Conservation (phyloP, 2,888 invertebrate species). For the Minunthozetes semirufus region DNA sequence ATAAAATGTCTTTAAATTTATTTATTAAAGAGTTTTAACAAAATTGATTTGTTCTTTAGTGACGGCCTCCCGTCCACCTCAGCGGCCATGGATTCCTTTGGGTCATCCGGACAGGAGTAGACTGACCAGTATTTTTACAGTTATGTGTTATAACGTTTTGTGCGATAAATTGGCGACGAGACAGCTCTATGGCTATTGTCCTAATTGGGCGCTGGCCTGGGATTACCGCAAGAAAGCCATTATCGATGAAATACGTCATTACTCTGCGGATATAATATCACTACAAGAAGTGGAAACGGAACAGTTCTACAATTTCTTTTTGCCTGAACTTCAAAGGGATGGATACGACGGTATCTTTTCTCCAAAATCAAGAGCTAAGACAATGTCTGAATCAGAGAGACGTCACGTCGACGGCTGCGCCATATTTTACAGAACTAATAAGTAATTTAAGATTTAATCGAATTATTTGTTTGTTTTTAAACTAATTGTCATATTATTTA, state of each 20-base stretch:
- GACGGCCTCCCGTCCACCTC: conserved; percentile 78
- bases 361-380: conserved; percentile 95
- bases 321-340: conserved; percentile 83
- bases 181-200: conserved; percentile 98
- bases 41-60: conserved; percentile 58
- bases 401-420: conserved; percentile 99
- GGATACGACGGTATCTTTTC: conserved; percentile 88
- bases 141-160: conserved; percentile 99
- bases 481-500: conserved; percentile 48
- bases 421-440: conserved; percentile 88
- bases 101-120: conserved; percentile 78
- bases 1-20: no score
- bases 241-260: conserved; percentile 90
- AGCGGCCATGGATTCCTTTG: conserved; percentile 89
- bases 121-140: conserved; percentile 93
- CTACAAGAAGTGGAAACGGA: conserved; percentile 97
- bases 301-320: conserved; percentile 93
- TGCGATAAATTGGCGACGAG: conserved; percentile 98
- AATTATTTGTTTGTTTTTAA: not conserved
- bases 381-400: conserved; percentile 92
- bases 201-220: conserved; percentile 98
- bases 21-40: not conserved
- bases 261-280: conserved; percentile 94
- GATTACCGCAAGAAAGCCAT: conserved; percentile 96
- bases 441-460: conserved; percentile 57